A percentile compares a stretch with the other conserved stretches of the same genome.
Conservation (phyloP, 2,113 vertebrate species). For the Triplophysa siluroides region DNA sequence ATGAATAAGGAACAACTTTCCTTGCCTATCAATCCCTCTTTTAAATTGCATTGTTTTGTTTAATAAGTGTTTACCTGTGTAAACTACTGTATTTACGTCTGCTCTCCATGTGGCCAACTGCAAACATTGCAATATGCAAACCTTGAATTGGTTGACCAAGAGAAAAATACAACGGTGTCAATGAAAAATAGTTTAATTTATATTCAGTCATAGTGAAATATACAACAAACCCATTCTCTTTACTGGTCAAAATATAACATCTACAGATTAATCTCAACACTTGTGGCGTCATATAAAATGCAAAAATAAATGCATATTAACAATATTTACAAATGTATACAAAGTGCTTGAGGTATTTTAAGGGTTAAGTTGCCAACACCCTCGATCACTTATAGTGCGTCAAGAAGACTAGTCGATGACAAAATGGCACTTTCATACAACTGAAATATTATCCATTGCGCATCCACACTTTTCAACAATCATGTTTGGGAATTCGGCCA, state of each 20-base stretch:
- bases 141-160: not conserved
- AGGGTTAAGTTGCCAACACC: slow-evolving; percentile 1
- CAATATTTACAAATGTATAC: slow-evolving; percentile 65
- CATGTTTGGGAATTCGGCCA: slow-evolving; percentile 88
- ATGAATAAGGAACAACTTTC: not conserved
- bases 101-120: slow-evolving; percentile 17
- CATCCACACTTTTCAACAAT: slow-evolving; percentile 83
- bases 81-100: slow-evolving; percentile 37
- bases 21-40: not conserved
- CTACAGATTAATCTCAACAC: slow-evolving; percentile 47
- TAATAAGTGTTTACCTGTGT: slow-evolving; percentile 7
- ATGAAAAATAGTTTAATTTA: slow-evolving; percentile 74
- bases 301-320: slow-evolving; percentile 49
- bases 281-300: slow-evolving; percentile 46
- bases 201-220: slow-evolving; percentile 62
- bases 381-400: slow-evolving; percentile 22
- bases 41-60: not conserved
- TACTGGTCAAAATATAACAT: slow-evolving; percentile 67
- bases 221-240: slow-evolving; percentile 63
- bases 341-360: slow-evolving; percentile 69
- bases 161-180: not conserved
- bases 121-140: slow-evolving; percentile 46
- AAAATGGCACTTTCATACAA: slow-evolving; percentile 68
- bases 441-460: slow-evolving; percentile 72
- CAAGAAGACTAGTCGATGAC: not conserved